Percentiles rank a stretch among this genome's conserved stretches.
phyloP scores from a whole-genome alignment of 2,797 vertebrate species.

The Eleutherodactylus coqui region DNA sequence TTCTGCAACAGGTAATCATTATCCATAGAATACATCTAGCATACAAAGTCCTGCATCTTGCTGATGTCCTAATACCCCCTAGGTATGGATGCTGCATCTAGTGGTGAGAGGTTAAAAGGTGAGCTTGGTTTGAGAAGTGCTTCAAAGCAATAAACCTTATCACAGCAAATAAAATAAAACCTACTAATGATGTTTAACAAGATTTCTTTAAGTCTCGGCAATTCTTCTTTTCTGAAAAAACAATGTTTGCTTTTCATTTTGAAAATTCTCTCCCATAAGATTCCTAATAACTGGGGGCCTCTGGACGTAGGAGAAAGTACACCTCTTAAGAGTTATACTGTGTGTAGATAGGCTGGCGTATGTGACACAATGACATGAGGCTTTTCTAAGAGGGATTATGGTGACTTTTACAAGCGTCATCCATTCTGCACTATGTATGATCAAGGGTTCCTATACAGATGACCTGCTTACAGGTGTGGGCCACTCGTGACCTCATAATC shows the following conservation, averaged over 20 bases:
- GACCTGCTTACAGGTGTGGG: not conserved
- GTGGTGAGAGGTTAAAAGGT: constrained; percentile 58
- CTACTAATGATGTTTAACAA: constrained; percentile 60
- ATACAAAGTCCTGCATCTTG: no score
- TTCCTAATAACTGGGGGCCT: constrained; percentile 23
- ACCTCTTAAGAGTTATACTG: not conserved
- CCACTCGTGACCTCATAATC: not conserved
- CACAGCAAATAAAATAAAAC: constrained; percentile 64
- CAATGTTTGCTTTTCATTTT: constrained; percentile 52
- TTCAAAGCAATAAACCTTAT: constrained; percentile 64
- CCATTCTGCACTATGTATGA: not conserved
- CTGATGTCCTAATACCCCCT: no score
- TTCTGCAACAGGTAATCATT: no score
- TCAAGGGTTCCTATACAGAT: not conserved
- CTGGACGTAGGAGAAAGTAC: constrained; percentile 41
- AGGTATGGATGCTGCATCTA: constrained; percentile 10
- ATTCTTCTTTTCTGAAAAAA: constrained; percentile 58
- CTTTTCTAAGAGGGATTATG: not conserved
- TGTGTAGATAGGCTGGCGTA: not conserved
- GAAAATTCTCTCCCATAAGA: constrained; percentile 40
- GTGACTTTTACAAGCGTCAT: not conserved
- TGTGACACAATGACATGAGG: not conserved
- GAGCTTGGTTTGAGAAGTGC: constrained; percentile 48
- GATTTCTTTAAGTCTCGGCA: constrained; percentile 53
- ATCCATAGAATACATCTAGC: no score